Percentiles rank a stretch among this genome's conserved stretches.
Conservation (phyloP, 1,140 invertebrate species). For the Aphelinus atriplicis region DNA sequence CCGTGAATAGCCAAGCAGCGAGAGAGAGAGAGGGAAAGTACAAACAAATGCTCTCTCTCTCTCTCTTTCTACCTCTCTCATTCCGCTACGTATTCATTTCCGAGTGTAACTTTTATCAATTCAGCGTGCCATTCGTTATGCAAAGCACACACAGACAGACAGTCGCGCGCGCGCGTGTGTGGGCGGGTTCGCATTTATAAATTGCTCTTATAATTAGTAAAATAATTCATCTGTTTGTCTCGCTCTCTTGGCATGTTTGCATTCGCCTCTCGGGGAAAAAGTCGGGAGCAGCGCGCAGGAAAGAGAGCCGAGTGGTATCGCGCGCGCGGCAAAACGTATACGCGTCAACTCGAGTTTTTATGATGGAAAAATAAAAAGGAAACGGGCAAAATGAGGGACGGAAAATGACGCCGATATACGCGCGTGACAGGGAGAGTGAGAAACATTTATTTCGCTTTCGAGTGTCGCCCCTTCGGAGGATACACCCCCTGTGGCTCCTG, state of each 20-base stretch:
- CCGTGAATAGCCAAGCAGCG: neutral
- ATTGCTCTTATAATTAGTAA: constrained; percentile 10
- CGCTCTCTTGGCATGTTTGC: neutral
- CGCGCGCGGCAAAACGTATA: neutral
- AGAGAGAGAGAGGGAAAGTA: neutral
- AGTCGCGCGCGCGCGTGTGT: neutral
- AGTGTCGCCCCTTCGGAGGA: no score
- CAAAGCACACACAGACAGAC: neutral
- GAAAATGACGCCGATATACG: no score
- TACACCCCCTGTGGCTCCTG: no score
- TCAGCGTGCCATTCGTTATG: constrained; percentile 1
- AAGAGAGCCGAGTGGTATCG: neutral
- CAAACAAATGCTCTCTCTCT: no score
- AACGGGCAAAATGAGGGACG: no score
- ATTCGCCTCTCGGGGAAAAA: neutral
- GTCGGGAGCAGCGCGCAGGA: neutral
- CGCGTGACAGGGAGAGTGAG: no score
- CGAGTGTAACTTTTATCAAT: constrained; percentile 4
- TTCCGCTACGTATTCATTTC: constrained; percentile 10
- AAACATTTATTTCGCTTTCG: no score
- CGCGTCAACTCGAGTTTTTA: neutral
- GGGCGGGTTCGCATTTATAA: neutral
- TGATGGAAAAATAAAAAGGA: no score
- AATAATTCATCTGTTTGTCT: constrained; percentile 3
- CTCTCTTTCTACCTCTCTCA: neutral